These are phyloP conservation scores for Trypoxylus dichotomus DNA, from an alignment of 1,140 invertebrate genomes.

Conservation along the genomic window DNA sequence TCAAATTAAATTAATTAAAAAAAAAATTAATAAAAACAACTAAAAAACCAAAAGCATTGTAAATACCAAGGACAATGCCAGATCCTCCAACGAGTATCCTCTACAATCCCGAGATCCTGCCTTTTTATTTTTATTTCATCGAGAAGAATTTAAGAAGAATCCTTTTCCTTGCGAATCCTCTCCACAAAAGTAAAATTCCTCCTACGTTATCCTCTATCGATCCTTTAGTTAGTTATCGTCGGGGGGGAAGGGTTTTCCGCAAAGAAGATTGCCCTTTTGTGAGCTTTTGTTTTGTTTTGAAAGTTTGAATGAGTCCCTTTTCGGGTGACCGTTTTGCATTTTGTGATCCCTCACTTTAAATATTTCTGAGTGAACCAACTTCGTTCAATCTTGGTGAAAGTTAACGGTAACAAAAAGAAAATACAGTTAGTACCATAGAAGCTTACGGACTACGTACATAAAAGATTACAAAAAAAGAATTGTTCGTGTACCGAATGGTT, in stretches of 20 bases:
- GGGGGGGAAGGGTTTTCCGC: too few relatives aligned
- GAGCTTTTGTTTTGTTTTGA: too few relatives aligned
- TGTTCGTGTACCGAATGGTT: too few relatives aligned
- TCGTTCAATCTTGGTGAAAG: not conserved
- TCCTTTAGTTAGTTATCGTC: too few relatives aligned
- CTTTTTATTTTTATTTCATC: not conserved
- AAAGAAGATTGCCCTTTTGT: too few relatives aligned
- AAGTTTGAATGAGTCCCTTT: not conserved
- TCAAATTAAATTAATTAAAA: not conserved
- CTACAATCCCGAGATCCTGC: not conserved
- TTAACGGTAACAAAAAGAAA: constrained; percentile 10
- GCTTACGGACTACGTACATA: not conserved
- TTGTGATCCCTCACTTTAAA: too few relatives aligned
- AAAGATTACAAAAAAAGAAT: not conserved
- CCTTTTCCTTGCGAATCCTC: not conserved
- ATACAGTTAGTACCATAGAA: constrained; percentile 16
- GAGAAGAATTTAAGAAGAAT: constrained; percentile 8
- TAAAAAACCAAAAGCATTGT: not conserved
- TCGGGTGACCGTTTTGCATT: not conserved
- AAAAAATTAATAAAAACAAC: constrained; percentile 4
- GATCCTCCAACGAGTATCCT: not conserved
- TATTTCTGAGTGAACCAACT: too few relatives aligned
- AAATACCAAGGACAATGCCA: not conserved
- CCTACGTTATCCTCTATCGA: too few relatives aligned
- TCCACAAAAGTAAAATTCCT: too few relatives aligned